These are phyloP conservation scores for Hyles lineata DNA, from an alignment of 2,888 invertebrate genomes.

Conservation along the genomic window DNA sequence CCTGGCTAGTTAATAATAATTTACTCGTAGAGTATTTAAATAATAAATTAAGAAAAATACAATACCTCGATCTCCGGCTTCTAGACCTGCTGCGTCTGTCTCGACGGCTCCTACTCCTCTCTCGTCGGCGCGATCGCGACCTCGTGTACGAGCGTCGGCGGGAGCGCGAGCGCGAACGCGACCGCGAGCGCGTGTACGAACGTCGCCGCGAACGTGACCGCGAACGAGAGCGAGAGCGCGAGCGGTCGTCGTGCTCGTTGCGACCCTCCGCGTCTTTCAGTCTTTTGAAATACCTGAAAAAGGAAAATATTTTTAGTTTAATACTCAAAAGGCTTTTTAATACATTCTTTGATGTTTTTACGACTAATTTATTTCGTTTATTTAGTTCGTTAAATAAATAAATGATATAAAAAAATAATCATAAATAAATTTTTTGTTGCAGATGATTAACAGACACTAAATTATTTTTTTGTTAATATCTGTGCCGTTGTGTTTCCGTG, in stretches of 20 bases:
- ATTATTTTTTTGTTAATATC: not conserved
- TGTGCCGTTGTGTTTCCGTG: not conserved
- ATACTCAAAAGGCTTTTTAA: too few species aligned
- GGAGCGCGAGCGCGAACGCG: conserved; percentile 56
- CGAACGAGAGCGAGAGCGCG: conserved; percentile 46
- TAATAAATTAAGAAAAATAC: too few species aligned
- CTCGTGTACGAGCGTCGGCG: conserved; percentile 47
- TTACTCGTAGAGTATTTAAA: too few species aligned
- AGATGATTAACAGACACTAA: too few species aligned
- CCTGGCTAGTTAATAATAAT: too few species aligned
- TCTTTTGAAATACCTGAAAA: conserved; percentile 57
- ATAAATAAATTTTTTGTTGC: too few species aligned
- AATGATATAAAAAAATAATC: too few species aligned
- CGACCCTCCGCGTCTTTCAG: conserved; percentile 83
- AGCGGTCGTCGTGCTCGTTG: conserved; percentile 76
- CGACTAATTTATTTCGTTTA: too few species aligned
- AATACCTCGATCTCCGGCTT: conserved; percentile 51
- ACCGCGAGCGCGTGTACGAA: conserved; percentile 58
- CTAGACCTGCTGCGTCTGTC: conserved; percentile 59
- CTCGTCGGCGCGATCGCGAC: conserved; percentile 52
- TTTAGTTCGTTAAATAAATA: too few species aligned
- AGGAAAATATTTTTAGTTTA: too few species aligned
- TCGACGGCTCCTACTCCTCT: conserved; percentile 59
- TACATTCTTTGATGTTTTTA: too few species aligned
- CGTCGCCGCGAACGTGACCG: conserved; percentile 40